Base-by-base conservation (phyloP, 2,113 vertebrate genomes). In the Craseonycteris thonglongyai region DNA sequence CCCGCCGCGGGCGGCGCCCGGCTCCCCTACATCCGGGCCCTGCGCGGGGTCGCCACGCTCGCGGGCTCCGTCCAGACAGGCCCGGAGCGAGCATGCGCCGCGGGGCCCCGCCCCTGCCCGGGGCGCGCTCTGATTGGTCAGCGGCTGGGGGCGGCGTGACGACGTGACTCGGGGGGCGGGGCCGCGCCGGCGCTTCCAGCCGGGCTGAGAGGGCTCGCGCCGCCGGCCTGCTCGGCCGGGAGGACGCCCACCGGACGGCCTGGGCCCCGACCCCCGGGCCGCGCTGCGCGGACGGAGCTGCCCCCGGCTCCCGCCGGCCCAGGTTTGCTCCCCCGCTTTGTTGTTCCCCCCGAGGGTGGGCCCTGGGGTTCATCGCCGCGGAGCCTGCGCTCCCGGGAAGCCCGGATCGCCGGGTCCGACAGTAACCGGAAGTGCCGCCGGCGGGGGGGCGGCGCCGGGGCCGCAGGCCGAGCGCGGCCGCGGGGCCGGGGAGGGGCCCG, bases 351-450 rank as follows among this genome's bases (percentile, higher is more conserved):
- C 38, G 68, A 65, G 81, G 49, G 68, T 65, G 59, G 65, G 69
- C 47, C 45, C 21, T 33, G 28, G 35, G 47, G 35, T 30, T 30
- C 54, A 5, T 14, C 18, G 30, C 49, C 11, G 24, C 49, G 16
- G 72, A 59, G 59, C 45, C 74, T 51, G 21, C n/a, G 40, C 72
- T 76, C 33, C 88, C 38, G 40, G 69, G 76, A 92, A 95, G 3
- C 15, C 80, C 33, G 2, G 30, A 74, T 30, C 45, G 33, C 0
- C 93, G 54, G 45, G 75, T 96, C 93, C 74, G 54, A 81, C 35
- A 93, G 59, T 78, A 91, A 91, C 95, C 97, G 97, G 97, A 97
- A 97, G 96, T 96, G 91, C 86, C 38, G 35, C 74, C 74, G 91
- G 88, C 71, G 51, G 40, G 86, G 90, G 65, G 96, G 82, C 95